Conservation (phyloP, 1,140 invertebrate species). For the Heterodera schachtii region DNA sequence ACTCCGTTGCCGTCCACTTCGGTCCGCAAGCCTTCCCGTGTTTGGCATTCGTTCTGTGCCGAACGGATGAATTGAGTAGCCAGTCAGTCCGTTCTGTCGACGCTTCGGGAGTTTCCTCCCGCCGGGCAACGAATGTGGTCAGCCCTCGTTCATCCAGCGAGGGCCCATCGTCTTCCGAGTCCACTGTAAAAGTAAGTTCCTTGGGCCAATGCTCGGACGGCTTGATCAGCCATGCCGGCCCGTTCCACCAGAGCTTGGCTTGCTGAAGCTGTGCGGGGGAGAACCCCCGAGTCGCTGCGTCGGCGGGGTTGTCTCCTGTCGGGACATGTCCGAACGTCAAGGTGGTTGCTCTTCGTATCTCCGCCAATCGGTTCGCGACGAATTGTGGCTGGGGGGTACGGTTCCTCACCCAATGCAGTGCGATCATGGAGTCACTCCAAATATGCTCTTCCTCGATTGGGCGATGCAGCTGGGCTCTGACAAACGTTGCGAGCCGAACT, state of each 20-base stretch:
- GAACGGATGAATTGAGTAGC: too few relatives aligned
- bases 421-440: constrained; percentile 8
- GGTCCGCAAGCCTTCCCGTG: too few relatives aligned
- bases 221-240: constrained; percentile 11
- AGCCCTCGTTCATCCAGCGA: too few relatives aligned
- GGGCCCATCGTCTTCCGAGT: background rate
- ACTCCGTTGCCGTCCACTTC: too few relatives aligned
- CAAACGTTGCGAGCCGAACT: background rate
- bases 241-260: constrained; percentile 13
- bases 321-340: constrained; percentile 9
- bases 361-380: background rate
- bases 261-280: constrained; percentile 5
- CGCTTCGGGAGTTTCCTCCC: too few relatives aligned
- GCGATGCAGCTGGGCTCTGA: background rate
- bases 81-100: background rate
- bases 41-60: too few relatives aligned
- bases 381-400: background rate
- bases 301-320: constrained; percentile 24
- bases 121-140: background rate
- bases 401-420: background rate
- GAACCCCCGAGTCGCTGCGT: constrained; percentile 22
- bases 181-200: too few relatives aligned
- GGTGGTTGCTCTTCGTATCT: constrained; percentile 7
- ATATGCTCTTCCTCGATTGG: background rate
- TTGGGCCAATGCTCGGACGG: constrained; percentile 7